phyloP scores from a whole-genome alignment of 2,113 vertebrate species.

The Laticauda colubrina region DNA sequence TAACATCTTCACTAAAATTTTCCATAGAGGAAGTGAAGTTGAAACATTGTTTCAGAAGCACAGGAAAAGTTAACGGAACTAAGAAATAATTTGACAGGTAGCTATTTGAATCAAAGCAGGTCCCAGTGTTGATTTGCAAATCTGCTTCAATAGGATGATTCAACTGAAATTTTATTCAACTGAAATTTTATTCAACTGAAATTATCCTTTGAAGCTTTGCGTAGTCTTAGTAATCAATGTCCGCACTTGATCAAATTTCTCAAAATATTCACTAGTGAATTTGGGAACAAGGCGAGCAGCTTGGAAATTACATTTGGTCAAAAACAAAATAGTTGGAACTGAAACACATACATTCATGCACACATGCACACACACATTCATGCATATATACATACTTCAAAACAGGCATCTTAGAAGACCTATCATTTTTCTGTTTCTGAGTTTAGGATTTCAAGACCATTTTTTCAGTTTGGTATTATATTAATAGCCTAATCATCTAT shows the following conservation, averaged over 20 bases:
- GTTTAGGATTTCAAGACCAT: neutral
- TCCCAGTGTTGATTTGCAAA: neutral
- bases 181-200: neutral
- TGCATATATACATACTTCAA: neutral
- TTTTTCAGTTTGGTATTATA: neutral
- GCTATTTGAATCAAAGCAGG: neutral
- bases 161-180: neutral
- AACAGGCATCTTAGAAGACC: too few relatives aligned
- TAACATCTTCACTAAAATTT: neutral
- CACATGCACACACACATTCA: neutral
- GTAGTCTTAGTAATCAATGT: neutral
- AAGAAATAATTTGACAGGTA: neutral
- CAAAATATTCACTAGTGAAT: neutral
- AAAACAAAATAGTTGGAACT: neutral
- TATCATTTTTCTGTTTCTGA: neutral
- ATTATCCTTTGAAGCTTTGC: neutral
- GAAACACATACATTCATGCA: neutral
- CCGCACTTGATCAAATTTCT: neutral
- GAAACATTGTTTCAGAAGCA: neutral
- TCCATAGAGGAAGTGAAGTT: neutral
- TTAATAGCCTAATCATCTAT: slow-evolving; percentile 11
- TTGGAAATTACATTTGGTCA: neutral
- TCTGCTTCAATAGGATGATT: neutral
- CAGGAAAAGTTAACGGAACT: neutral
- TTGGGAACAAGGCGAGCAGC: neutral